Percentiles rank a stretch among this genome's conserved stretches.
Evolutionary conservation across 2,888 invertebrate genomes (phyloP).

Genomic region (Acanthacorydalis orientalis): DNA sequence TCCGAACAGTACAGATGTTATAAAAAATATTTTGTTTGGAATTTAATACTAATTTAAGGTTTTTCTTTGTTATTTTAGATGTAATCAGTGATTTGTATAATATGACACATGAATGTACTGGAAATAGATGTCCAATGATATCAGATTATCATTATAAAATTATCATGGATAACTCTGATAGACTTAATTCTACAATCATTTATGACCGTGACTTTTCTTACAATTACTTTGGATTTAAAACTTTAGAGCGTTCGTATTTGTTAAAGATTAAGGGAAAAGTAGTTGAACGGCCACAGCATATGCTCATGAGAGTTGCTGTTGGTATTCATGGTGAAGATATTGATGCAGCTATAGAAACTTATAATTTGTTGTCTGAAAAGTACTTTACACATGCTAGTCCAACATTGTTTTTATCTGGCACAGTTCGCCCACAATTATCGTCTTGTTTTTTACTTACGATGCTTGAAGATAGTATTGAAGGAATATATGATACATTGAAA

Average conservation of each 20-base stretch:
- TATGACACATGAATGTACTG: conserved; percentile 55
- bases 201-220: conserved; percentile 95
- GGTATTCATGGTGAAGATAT: conserved; percentile 93
- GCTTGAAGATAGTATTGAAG: conserved; percentile 88
- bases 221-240: conserved; percentile 99
- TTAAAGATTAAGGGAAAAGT: conserved; percentile 83
- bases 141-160: conserved; percentile 67
- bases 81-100: conserved; percentile 77
- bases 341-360: conserved; percentile 84
- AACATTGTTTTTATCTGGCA: conserved; percentile 90
- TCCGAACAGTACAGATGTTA: too few species aligned
- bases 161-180: conserved; percentile 72
- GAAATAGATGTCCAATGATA: conserved; percentile 65
- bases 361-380: conserved; percentile 84
- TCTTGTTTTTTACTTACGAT: conserved; percentile 92
- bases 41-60: too few species aligned
- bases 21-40: too few species aligned
- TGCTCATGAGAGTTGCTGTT: conserved; percentile 95
- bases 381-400: conserved; percentile 98
- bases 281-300: conserved; percentile 92
- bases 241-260: conserved; percentile 87
- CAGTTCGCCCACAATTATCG: conserved; percentile 78
- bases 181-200: conserved; percentile 85
- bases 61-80: conserved; percentile 39
- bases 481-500: conserved; percentile 81